phyloP scores from a whole-genome alignment of 2,888 invertebrate species.

The Hyalella azteca region DNA sequence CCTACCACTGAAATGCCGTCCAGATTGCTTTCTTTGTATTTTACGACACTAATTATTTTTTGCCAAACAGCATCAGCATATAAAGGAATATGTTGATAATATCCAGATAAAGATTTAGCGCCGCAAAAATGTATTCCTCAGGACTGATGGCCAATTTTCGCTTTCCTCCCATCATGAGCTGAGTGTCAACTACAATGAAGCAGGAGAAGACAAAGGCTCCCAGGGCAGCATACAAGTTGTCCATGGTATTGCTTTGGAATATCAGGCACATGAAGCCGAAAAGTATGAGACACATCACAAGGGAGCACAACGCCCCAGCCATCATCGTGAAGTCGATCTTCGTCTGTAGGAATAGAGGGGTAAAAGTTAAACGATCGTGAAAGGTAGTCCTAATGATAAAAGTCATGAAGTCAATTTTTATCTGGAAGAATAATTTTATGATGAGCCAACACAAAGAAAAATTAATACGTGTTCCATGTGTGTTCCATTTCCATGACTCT shows the following conservation, averaged over 20 bases:
- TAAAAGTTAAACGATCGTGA: too few relatives aligned
- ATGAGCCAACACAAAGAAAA: too few relatives aligned
- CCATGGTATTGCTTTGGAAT: constrained; percentile 67
- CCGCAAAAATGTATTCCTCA: constrained; percentile 86
- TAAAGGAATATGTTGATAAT: constrained; percentile 84
- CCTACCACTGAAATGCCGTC: too few relatives aligned
- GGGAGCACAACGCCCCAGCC: constrained; percentile 78
- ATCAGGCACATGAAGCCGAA: constrained; percentile 80
- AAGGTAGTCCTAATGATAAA: too few relatives aligned
- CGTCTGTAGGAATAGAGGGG: constrained; percentile 70
- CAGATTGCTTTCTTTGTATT: too few relatives aligned
- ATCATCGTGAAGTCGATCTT: constrained; percentile 83
- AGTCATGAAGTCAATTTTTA: too few relatives aligned
- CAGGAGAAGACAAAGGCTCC: constrained; percentile 81
- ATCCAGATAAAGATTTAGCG: constrained; percentile 85
- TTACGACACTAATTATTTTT: too few relatives aligned
- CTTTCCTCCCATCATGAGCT: constrained; percentile 66
- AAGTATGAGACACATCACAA: constrained; percentile 74
- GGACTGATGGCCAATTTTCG: constrained; percentile 69
- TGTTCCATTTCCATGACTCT: too few relatives aligned
- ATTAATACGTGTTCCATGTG: too few relatives aligned
- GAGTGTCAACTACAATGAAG: constrained; percentile 84
- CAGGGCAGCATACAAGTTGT: constrained; percentile 80
- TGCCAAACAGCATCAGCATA: constrained; percentile 76
- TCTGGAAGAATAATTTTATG: too few relatives aligned